Percentiles rank a stretch among this genome's conserved stretches.
These are phyloP conservation scores for Brachypalpus laphriformis DNA, from an alignment of 2,888 invertebrate species.

Conservation along the genomic window DNA sequence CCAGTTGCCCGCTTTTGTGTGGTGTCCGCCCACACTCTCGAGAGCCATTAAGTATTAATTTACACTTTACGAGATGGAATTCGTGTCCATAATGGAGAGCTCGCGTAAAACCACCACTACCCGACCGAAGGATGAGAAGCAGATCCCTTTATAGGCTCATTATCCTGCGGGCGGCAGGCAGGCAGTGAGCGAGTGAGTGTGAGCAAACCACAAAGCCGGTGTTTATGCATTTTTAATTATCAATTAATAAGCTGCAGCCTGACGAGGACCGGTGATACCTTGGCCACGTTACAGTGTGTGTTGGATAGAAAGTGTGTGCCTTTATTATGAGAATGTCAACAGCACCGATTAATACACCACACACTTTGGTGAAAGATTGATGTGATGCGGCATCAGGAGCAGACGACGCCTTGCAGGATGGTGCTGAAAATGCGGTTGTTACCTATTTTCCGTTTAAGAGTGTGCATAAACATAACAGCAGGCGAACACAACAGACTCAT, in stretches of 20 bases:
- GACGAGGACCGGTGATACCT: conserved; percentile 60
- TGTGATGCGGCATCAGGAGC: conserved; percentile 62
- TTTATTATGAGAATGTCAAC: conserved; percentile 73
- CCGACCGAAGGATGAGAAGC: not conserved
- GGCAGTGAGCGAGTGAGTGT: conserved; percentile 12
- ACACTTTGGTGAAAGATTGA: conserved; percentile 70
- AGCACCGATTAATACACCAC: conserved; percentile 72
- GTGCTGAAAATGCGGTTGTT: conserved; percentile 53
- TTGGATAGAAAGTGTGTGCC: conserved; percentile 45
- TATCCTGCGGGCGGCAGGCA: conserved; percentile 41
- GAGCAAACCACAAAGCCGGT: conserved; percentile 69
- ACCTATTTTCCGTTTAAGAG: conserved; percentile 27
- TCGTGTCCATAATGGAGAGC: conserved; percentile 61
- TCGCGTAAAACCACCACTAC: conserved; percentile 61
- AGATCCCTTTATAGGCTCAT: conserved; percentile 69
- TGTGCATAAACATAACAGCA: conserved; percentile 9
- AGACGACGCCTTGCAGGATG: conserved; percentile 35
- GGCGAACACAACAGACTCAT: conserved; percentile 14
- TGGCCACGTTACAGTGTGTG: conserved; percentile 60
- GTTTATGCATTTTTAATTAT: conserved; percentile 74
- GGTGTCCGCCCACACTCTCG: conserved; percentile 58
- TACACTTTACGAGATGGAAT: conserved; percentile 72
- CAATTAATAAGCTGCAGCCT: conserved; percentile 70
- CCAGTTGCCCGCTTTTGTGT: conserved; percentile 9
- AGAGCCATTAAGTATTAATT: conserved; percentile 73